Evolutionary conservation across 2,797 vertebrate species (phyloP).

Genomic region (Spinus olivaceus): DNA sequence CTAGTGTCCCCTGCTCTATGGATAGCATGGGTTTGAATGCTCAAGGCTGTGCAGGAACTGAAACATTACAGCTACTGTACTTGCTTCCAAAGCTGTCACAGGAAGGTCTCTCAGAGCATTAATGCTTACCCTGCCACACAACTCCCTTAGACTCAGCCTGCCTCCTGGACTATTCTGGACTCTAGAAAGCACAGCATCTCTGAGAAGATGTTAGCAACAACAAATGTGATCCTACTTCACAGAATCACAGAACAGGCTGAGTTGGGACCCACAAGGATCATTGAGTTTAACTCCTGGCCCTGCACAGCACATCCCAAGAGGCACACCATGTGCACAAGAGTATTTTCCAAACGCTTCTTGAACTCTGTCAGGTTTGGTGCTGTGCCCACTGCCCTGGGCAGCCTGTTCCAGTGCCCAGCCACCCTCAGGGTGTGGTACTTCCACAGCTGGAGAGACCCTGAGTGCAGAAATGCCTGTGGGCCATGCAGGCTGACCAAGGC

Average conservation of each 20-base stretch:
- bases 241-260: neutral
- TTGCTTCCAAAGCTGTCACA: neutral
- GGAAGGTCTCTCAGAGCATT: neutral
- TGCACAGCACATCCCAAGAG: neutral
- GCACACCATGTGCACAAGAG: neutral
- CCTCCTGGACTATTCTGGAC: neutral
- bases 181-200: neutral
- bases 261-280: neutral
- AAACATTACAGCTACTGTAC: neutral
- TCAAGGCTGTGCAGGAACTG: neutral
- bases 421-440: neutral
- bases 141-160: neutral
- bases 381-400: neutral
- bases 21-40: neutral
- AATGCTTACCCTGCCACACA: neutral
- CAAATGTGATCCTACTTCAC: neutral
- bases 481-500: neutral
- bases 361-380: neutral
- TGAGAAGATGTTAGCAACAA: neutral
- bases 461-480: neutral
- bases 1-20: neutral
- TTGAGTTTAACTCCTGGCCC: neutral
- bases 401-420: neutral
- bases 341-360: rapidly evolving
- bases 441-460: neutral